Evolutionary conservation across 2,888 invertebrate genomes (phyloP), one percentile per base, ranked within the genome.

Genomic region (Carterocephalus palaemon): DNA sequence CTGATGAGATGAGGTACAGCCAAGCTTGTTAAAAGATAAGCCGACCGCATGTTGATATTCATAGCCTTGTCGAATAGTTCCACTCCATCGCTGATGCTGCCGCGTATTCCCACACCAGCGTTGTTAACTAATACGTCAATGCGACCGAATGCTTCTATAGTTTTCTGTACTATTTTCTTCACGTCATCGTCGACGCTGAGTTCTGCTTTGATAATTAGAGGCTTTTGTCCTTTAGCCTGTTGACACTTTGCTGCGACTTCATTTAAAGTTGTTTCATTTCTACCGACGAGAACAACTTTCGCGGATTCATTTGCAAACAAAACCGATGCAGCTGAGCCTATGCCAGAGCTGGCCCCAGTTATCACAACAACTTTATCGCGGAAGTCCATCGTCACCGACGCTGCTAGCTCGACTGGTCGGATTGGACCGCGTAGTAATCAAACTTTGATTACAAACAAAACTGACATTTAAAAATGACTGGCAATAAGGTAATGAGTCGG

Each of bases 61-160:
- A 98, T 95, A 24, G 95, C 81, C 33, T 90, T 84, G 70, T 98
- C 98, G 66, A 90, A 97, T 59, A 94, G 93, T 43, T 92, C 93
- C 42, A 97, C 64, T 0, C 96, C 93, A 47, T 90, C 92, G 64
- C 94, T 94, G 58, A 97, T 94, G 12, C 90, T 88, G 2, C 95
- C 97, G 7, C 74, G 75, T 59, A 92, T 90, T 36, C 95, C 79
- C 16, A 92, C 89, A 5, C 97, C 97, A 20, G 97, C 97, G 78
- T 93, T 95, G 70, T 97, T 96, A 2, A 96, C 89, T 31, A 95
- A 71, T 19, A 95, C 89, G 80, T 96, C 93, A 6, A 96, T 83
- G 55, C 88, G 90, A 1, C 90, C 90, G 64, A 89, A 93, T 52
- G 89, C 88, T 36, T 89, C 76, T 3, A 95, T 75, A 0, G 95